Evolutionary conservation across 2,888 invertebrate genomes (phyloP).

Genomic region (Metellina segmentata): DNA sequence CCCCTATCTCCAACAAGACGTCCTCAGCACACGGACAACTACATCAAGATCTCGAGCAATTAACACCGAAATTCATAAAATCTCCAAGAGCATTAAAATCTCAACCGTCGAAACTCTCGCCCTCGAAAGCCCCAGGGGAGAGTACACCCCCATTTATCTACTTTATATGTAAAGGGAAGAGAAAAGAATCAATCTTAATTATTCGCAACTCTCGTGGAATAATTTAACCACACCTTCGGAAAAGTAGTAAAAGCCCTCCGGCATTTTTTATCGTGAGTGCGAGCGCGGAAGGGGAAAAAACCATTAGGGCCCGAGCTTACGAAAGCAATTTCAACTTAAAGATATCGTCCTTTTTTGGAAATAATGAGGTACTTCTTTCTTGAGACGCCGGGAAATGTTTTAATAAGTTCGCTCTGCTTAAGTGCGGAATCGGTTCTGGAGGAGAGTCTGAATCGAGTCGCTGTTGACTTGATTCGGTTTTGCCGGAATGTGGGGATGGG

Average conservation of each 20-base stretch:
- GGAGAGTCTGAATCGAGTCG: slow-evolving; percentile 48
- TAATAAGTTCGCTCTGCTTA: slow-evolving; percentile 54
- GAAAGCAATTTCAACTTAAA: slow-evolving; percentile 65
- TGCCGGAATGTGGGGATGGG: background rate
- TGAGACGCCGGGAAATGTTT: slow-evolving; percentile 41
- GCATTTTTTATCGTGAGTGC: slow-evolving; percentile 44
- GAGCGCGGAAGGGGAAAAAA: slow-evolving; percentile 11
- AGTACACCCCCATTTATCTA: slow-evolving; percentile 17
- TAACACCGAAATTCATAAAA: slow-evolving; percentile 57
- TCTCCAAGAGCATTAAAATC: slow-evolving; percentile 36
- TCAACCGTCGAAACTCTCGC: slow-evolving; percentile 33
- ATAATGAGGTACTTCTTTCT: slow-evolving; percentile 48
- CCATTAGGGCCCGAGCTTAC: slow-evolving; percentile 49
- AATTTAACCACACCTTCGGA: slow-evolving; percentile 67
- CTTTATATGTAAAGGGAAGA: slow-evolving; percentile 36
- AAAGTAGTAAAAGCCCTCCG: slow-evolving; percentile 41
- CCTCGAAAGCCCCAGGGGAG: slow-evolving; percentile 16
- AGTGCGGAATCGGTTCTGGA: slow-evolving; percentile 27
- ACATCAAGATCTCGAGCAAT: slow-evolving; percentile 46
- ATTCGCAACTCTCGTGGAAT: slow-evolving; percentile 62
- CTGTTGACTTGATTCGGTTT: slow-evolving; percentile 1
- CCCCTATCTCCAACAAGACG: slow-evolving; percentile 23
- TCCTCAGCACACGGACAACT: background rate
- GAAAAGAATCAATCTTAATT: slow-evolving; percentile 71
- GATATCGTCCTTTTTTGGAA: slow-evolving; percentile 56